Evolutionary conservation across 2,888 invertebrate species (phyloP), one percentile per base, ranked within the genome.

Genomic region (Pseudococcus viburni): DNA sequence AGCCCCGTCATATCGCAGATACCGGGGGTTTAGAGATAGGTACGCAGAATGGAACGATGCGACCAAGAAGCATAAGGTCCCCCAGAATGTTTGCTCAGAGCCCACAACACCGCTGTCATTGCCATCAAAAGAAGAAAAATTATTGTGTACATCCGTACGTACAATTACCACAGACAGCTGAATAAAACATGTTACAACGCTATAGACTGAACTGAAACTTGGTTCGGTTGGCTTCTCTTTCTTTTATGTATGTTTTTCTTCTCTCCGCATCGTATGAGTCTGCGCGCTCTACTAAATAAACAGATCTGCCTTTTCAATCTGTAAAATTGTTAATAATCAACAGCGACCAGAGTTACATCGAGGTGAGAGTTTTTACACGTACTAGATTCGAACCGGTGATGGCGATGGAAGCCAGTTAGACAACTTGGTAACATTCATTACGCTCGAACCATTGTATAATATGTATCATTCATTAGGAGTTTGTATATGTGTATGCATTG

Each of bases 351-450:
- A 83, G 46, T 80, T 88, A 83, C 88, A 88, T 51, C 83, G 88
- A 88, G 88, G 88, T 88, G 88, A 88, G 88, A 88, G 88, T 83
- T 88, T 88, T 88, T 88, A 88, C 88, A 88, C 88, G 83, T 80
- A 88, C 87, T 55, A 88, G 80, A 88, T 88, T 88, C 88, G 59
- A 83, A 88, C 83, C 46, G 33, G 77, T 80, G 68, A 64, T 64
- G 87, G 87, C 87, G 46, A 83, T 83, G 88, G 88, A 88, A 88
- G 88, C 88, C 88, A 88, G 88, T 88, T 88, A 88, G 80, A 88
- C 88, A 88, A 88, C 80, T 83, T 83, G 77, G 83, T 88, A 88
- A 88, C 88, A 88, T 88, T 88, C 88, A 88, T 88, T 88, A 88
- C 51, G 51, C 42, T 80, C 33, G n/a, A 22, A 39, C 83, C 55